Base-by-base conservation (phyloP, 92 coral and sea anemone species). In the Epizoanthus illoricatus region DNA sequence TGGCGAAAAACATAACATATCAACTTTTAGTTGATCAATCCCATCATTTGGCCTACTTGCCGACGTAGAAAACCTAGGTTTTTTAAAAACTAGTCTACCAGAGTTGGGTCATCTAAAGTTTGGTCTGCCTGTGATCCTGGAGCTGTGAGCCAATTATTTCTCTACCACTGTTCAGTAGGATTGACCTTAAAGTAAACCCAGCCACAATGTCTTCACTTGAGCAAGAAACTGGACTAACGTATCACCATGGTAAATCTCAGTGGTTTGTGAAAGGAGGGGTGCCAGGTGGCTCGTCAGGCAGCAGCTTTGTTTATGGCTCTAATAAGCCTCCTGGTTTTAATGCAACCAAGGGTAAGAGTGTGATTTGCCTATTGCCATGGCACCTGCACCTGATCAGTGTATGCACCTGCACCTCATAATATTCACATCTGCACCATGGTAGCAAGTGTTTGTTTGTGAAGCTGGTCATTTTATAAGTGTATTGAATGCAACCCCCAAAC, bases 221-320 rank as follows among this genome's bases (percentile, higher is more conserved):
- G 21, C 65, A 36, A 16, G 76, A 28, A 21, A 62, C 54, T 69
- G 86, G 85, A 69, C 74, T 86, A 66, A 71, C 88, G 16, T 84
- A 81, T 55, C 97, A 88, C 71, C 94, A 92, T 78, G 90, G 92
- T 75, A 90, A 88, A 86, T 79, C 94, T 4, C 97, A 92, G 75
- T 90, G 94, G 97, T 92, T 92, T 90, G 89, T 87, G 41, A 84
- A 69, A 71, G 94, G 97, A 45, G 76, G 67, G 28, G 87, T 92
- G 65, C 83, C 79, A 45, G 90, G 87, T 40, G 92, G 92, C 47
- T 47, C 86, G n/a, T 39, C 72, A 4, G 94, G 94, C 61, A 20
- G 49, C 3, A 81, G 89, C 76, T 84, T 92, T 45, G 58, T 71
- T 43, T 92, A 92, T 40, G 90, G 92, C 73, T 88, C 92, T 86